phyloP scores from a whole-genome alignment of 2,888 invertebrate genomes.

The Podabrus alpinus region DNA sequence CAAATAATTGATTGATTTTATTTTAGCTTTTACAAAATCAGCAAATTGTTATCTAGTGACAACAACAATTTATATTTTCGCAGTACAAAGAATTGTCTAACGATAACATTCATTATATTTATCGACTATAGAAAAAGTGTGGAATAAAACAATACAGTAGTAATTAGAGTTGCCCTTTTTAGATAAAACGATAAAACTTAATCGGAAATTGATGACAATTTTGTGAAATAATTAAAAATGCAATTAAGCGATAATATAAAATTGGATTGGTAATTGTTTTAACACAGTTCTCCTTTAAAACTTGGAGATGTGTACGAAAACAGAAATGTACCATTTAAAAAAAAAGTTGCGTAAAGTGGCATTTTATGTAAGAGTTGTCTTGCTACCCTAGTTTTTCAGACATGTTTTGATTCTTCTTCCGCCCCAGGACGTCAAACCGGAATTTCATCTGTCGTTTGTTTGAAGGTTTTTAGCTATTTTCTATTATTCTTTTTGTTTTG shows the following conservation, averaged over 20 bases:
- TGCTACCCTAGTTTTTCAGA: neutral
- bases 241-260: neutral
- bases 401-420: neutral
- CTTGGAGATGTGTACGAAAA: neutral
- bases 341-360: neutral
- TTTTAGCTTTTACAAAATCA: neutral
- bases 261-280: neutral
- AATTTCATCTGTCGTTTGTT: neutral
- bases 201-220: neutral
- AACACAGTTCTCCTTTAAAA: neutral
- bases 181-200: neutral
- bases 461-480: neutral
- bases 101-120: conserved; percentile 1
- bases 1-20: neutral
- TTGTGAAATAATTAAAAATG: neutral
- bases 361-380: neutral
- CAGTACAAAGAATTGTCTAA: neutral
- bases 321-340: neutral
- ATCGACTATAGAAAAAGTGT: neutral
- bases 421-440: neutral
- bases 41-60: neutral
- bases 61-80: neutral
- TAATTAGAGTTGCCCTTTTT: neutral
- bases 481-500: neutral
- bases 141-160: neutral